phyloP scores from a whole-genome alignment of 1,140 invertebrate genomes.

The Limonius californicus region DNA sequence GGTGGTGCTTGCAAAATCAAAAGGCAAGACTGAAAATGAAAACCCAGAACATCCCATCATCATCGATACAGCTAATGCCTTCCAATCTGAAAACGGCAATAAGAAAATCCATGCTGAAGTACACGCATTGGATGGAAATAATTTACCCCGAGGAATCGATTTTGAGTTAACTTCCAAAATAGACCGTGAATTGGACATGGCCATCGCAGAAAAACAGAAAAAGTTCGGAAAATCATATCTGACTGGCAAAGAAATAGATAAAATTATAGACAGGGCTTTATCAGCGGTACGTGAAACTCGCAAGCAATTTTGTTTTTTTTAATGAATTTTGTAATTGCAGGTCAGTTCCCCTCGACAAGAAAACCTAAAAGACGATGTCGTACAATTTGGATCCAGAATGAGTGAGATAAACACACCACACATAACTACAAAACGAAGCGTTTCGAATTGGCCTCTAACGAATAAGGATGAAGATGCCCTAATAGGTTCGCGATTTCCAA shows the following conservation, averaged over 20 bases:
- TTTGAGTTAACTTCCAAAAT: slow-evolving; percentile 18
- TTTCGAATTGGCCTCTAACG: too few relatives aligned
- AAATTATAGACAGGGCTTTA: slow-evolving; percentile 26
- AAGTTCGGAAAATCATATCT: slow-evolving; percentile 18
- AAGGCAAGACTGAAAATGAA: neutral
- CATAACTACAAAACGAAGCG: too few relatives aligned
- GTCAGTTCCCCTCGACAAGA: slow-evolving; percentile 4
- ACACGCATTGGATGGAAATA: slow-evolving; percentile 20
- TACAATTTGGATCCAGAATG: neutral
- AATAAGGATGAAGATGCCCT: too few relatives aligned
- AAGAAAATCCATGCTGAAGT: slow-evolving; percentile 22
- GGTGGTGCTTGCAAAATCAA: too few relatives aligned
- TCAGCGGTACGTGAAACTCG: neutral
- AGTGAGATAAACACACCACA: too few relatives aligned
- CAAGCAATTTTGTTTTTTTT: too few relatives aligned
- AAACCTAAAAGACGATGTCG: neutral
- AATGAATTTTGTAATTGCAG: too few relatives aligned
- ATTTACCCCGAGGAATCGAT: slow-evolving; percentile 4
- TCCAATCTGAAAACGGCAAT: slow-evolving; percentile 21
- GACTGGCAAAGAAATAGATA: slow-evolving; percentile 27
- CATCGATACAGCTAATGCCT: slow-evolving; percentile 29
- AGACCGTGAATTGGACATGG: slow-evolving; percentile 24
- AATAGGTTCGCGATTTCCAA: too few relatives aligned
- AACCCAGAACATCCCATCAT: slow-evolving; percentile 20
- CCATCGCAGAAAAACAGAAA: slow-evolving; percentile 24